A percentile compares a stretch with the other conserved stretches of the same genome.
phyloP scores from a whole-genome alignment of 2,888 invertebrate species.

The Macrosiphum euphorbiae region DNA sequence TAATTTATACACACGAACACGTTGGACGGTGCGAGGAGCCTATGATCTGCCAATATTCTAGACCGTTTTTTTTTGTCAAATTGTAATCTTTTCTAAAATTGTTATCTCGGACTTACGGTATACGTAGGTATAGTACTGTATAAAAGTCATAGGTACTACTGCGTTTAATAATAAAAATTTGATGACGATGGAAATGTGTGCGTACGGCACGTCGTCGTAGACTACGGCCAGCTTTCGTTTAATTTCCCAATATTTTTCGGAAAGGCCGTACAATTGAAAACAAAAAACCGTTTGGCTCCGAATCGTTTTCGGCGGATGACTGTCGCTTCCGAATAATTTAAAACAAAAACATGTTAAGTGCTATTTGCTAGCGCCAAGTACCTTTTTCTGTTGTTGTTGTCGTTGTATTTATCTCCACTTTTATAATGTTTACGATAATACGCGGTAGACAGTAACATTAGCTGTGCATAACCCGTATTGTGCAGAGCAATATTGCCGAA shows the following conservation, averaged over 20 bases:
- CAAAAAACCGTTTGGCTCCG: conserved; percentile 1
- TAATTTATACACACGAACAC: background rate
- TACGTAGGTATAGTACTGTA: background rate
- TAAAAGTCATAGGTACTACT: too few relatives aligned
- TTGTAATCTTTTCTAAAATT: background rate
- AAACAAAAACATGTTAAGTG: background rate
- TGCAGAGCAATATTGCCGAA: background rate
- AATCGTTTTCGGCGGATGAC: conserved; percentile 7
- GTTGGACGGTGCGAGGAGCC: background rate
- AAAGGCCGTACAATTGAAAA: background rate
- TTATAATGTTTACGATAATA: background rate
- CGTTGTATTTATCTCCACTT: background rate
- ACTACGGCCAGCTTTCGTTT: background rate
- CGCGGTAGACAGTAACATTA: background rate
- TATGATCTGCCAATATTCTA: background rate
- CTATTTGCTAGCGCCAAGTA: background rate
- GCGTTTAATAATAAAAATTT: background rate
- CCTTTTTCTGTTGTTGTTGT: background rate
- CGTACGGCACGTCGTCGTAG: background rate
- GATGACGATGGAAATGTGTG: background rate
- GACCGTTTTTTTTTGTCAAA: background rate
- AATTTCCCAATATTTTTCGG: background rate
- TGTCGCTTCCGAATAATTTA: background rate
- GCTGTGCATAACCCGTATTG: background rate
- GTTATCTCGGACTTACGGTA: background rate